Evolutionary conservation across 2,113 vertebrate species (phyloP).

Genomic region (Thunnus maccoyii): DNA sequence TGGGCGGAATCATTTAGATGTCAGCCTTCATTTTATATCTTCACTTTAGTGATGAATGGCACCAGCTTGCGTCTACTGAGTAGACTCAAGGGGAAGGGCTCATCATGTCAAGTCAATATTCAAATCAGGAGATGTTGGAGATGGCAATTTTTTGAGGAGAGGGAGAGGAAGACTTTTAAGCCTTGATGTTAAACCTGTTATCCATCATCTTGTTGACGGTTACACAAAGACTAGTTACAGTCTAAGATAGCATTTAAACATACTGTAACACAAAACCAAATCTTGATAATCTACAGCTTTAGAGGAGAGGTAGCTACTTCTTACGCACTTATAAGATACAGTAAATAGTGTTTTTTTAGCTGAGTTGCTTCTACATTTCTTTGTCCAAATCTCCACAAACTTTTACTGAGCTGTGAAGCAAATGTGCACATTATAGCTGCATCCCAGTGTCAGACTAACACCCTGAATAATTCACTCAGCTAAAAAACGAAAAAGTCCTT

Average conservation of each 20-base stretch:
- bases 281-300: no score
- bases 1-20: slow-evolving; percentile 65
- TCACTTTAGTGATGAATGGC: slow-evolving; percentile 65
- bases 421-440: slow-evolving; percentile 54
- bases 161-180: neutral
- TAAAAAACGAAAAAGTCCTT: slow-evolving; percentile 21
- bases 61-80: slow-evolving; percentile 55
- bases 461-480: slow-evolving; percentile 70
- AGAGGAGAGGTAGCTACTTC: no score
- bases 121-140: slow-evolving; percentile 36
- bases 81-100: slow-evolving; percentile 56
- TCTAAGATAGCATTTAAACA: no score
- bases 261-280: no score
- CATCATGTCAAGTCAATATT: slow-evolving; percentile 60
- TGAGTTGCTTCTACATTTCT: slow-evolving; percentile 30
- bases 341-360: neutral
- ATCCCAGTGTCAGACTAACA: slow-evolving; percentile 59
- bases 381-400: slow-evolving; percentile 37
- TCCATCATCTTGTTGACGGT: neutral
- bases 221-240: neutral
- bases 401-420: slow-evolving; percentile 61
- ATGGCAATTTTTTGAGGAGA: neutral
- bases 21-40: slow-evolving; percentile 65
- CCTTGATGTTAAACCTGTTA: slow-evolving; percentile 19
- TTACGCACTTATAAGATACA: no score